Evolutionary conservation across 1,140 invertebrate genomes (phyloP), one percentile per base, ranked within the genome.

Genomic region (Drosophila repleta): DNA sequence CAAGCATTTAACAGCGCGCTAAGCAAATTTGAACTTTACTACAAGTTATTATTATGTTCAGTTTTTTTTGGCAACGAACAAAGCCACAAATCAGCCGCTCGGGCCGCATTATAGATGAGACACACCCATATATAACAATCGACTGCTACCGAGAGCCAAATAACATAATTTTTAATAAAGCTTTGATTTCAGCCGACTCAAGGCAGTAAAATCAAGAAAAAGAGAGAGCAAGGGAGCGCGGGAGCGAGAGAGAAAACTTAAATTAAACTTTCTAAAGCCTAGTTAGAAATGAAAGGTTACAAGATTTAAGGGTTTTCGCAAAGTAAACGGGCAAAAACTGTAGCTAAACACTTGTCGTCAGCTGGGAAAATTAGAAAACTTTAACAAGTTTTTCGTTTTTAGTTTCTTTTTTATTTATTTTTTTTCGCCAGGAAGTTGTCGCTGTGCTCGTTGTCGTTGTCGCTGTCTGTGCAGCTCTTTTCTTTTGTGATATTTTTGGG

Each of bases 291-390:
- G 80, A 76, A 74, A 87, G 81, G 82, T 76, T 70, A 68, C 62
- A 60, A 81, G 65, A 84, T 87, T 85, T 81, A 74, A 76, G 74
- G 82, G 81, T 58, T 61, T 81, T 52, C 8, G 4, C n/a, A 8
- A 32, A 17, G 15, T 21, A 29, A 18, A 32, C 24, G 10, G 39
- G 51, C 32, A 49, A 61, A 66, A 79, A 78, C 70, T 74, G 60
- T 64, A 75, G 61, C 61, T 71, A 74, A 76, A 77, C 81, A 84
- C 74, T 84, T 84, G 82, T 67, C 82, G 65, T 67, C 65, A 85
- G 61, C 81, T 74, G 67, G 64, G 60, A 67, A 84, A 87, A 81
- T 87, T 62, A 62, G 61, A 84, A 85, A 85, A 85, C 66, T 85
- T 87, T 71, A 61, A 60, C 51, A 75, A 87, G 64, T 84, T 84